These are phyloP conservation scores for Leiothrix lutea DNA, from an alignment of 2,113 vertebrate genomes.

Conservation along the genomic window DNA sequence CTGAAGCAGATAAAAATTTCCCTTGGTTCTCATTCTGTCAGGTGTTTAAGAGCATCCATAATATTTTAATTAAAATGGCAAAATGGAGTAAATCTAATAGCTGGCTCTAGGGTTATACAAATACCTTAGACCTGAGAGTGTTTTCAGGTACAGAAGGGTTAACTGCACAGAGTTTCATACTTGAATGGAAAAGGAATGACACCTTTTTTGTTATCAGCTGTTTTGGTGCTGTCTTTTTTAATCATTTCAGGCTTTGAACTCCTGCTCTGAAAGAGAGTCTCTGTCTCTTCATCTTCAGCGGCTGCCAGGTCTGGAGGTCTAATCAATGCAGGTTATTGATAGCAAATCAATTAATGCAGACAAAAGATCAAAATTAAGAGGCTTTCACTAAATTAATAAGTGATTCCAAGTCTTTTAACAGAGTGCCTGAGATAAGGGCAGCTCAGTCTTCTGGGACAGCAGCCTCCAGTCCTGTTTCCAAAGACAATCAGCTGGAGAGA, in stretches of 20 bases:
- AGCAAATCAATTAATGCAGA: conserved; percentile 73
- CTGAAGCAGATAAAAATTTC: conserved; percentile 17
- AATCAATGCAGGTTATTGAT: conserved; percentile 71
- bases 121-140: neutral
- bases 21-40: neutral
- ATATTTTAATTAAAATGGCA: conserved; percentile 27
- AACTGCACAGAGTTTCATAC: conserved; percentile 25
- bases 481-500: conserved; percentile 30
- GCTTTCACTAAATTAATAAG: conserved; percentile 74
- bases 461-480: conserved; percentile 27
- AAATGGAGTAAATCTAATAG: neutral
- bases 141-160: conserved; percentile 12
- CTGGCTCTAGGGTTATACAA: neutral
- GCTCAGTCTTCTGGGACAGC: conserved; percentile 61
- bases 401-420: conserved; percentile 66
- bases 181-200: neutral
- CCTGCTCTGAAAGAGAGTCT: conserved; percentile 45
- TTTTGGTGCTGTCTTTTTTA: conserved; percentile 48
- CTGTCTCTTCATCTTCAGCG: conserved; percentile 43
- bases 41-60: neutral
- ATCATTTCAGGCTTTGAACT: conserved; percentile 64
- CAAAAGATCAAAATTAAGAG: conserved; percentile 66
- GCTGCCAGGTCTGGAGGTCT: conserved; percentile 58
- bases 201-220: conserved; percentile 57
- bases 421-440: conserved; percentile 61